Conservation (phyloP, 2,113 vertebrate species). For the Chaenogobius annularis region DNA sequence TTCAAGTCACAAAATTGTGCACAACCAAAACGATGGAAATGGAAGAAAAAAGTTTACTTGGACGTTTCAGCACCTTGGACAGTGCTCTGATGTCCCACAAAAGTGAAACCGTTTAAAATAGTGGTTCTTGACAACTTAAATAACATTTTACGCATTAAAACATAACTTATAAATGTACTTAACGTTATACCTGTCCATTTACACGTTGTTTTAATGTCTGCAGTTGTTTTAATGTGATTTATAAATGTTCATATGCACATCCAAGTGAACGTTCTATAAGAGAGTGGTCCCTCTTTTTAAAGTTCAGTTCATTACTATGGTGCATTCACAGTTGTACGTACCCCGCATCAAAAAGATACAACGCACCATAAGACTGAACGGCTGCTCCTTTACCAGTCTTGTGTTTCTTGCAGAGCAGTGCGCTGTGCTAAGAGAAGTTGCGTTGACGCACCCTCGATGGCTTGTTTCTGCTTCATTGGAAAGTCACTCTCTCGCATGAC, state of each 20-base stretch:
- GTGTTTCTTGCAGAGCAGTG: conserved; percentile 37
- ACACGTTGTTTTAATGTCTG: too few relatives aligned
- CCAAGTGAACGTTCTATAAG: too few relatives aligned
- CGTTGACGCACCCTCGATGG: background rate
- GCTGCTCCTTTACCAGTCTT: conserved; percentile 2
- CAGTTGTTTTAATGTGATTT: too few relatives aligned
- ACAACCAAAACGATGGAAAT: background rate
- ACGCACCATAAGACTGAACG: too few relatives aligned
- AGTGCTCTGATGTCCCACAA: background rate
- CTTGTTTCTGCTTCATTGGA: conserved; percentile 14
- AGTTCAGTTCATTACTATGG: too few relatives aligned
- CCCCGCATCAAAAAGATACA: too few relatives aligned
- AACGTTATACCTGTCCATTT: too few relatives aligned
- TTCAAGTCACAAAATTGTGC: background rate
- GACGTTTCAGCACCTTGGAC: conserved; percentile 28
- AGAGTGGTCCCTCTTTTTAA: too few relatives aligned
- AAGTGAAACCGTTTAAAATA: background rate
- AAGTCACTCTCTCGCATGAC: conserved; percentile 5
- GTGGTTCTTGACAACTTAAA: too few relatives aligned
- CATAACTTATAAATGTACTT: too few relatives aligned
- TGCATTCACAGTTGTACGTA: too few relatives aligned
- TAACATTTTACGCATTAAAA: background rate
- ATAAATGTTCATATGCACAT: too few relatives aligned
- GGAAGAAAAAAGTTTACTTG: background rate
- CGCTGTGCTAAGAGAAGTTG: conserved; percentile 23